A percentile compares a stretch with the other conserved stretches of the same genome.
phyloP scores from a whole-genome alignment of 2,113 vertebrate genomes.

The Procapra przewalskii region DNA sequence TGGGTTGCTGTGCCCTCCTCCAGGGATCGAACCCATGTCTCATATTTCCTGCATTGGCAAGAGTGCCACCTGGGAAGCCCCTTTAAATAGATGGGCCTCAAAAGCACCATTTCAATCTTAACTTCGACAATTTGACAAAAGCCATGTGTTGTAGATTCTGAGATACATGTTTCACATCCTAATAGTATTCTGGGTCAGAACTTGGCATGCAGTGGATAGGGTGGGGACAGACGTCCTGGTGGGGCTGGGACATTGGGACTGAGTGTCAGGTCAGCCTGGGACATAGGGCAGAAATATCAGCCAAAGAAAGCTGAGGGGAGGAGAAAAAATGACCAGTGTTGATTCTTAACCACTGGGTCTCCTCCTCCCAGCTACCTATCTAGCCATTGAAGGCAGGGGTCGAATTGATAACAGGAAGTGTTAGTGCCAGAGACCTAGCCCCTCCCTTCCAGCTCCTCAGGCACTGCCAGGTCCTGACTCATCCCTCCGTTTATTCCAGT shows the following conservation, averaged over 20 bases:
- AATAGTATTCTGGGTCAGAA: neutral
- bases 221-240: neutral
- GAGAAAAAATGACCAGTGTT: neutral
- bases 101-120: neutral
- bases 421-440: neutral
- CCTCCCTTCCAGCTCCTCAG: neutral
- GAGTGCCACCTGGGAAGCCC: neutral
- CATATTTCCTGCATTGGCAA: neutral
- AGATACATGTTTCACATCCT: neutral
- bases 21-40: neutral
- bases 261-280: neutral
- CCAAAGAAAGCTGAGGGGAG: neutral
- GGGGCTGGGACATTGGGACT: neutral
- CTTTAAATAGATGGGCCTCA: neutral
- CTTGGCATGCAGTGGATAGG: neutral
- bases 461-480: conserved; percentile 46
- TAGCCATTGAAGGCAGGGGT: neutral
- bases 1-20: neutral
- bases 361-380: neutral
- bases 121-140: neutral
- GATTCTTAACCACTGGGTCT: neutral
- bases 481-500: conserved; percentile 24
- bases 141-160: neutral
- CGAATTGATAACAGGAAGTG: conserved; percentile 15
- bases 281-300: neutral